Conservation (phyloP, 1,140 invertebrate species). For the Ridgeia piscesae region DNA sequence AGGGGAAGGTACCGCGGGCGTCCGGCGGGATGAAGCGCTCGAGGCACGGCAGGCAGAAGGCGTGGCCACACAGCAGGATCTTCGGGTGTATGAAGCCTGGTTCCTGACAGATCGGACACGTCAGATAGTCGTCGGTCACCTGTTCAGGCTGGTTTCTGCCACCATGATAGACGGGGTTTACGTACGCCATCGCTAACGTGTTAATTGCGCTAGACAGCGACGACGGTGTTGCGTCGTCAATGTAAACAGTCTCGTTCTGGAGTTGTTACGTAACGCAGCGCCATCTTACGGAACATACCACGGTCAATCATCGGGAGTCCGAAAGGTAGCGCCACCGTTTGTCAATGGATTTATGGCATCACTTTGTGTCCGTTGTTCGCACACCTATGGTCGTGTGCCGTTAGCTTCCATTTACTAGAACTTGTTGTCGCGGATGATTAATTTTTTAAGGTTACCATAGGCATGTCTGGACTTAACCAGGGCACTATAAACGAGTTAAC, state of each 20-base stretch:
- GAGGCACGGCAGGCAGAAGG: constrained; percentile 23
- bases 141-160: constrained; percentile 22
- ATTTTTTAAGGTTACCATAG: too few species aligned
- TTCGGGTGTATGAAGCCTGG: constrained; percentile 12
- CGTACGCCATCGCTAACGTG: constrained; percentile 7
- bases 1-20: neutral
- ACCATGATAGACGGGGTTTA: constrained; percentile 11
- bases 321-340: too few species aligned
- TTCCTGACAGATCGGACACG: constrained; percentile 10
- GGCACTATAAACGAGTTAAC: too few species aligned
- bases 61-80: constrained; percentile 18
- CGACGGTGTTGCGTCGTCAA: neutral
- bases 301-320: too few species aligned
- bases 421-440: too few species aligned
- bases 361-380: too few species aligned
- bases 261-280: neutral
- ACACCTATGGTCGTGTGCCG: too few species aligned
- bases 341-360: too few species aligned
- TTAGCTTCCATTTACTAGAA: too few species aligned
- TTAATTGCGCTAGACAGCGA: neutral
- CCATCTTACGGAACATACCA: neutral
- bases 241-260: constrained; percentile 4
- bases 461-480: too few species aligned
- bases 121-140: constrained; percentile 20
- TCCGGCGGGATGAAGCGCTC: neutral